Evolutionary conservation across 2,888 invertebrate species (phyloP).

Genomic region (Bedellia somnulentella): DNA sequence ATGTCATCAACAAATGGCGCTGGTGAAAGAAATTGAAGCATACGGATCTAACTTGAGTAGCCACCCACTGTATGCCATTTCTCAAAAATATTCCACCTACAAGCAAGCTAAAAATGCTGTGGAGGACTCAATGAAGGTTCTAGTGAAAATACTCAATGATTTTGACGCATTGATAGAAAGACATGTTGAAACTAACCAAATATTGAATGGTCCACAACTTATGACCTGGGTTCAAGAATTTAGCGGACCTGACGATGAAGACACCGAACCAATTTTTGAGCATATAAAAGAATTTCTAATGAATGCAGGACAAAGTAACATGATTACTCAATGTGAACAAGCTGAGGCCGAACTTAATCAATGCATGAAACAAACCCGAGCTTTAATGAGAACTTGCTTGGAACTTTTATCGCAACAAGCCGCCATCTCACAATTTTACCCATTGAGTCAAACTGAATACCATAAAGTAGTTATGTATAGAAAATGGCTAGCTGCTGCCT

Average conservation of each 20-base stretch:
- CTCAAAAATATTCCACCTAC: constrained; percentile 76
- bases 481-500: constrained; percentile 62
- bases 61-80: constrained; percentile 76
- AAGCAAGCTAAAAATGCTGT: constrained; percentile 75
- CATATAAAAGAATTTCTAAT: constrained; percentile 82
- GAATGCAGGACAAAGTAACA: constrained; percentile 79
- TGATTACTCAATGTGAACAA: constrained; percentile 76
- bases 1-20: constrained; percentile 76
- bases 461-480: constrained; percentile 67
- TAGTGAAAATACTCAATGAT: constrained; percentile 72
- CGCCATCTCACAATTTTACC: constrained; percentile 73
- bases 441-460: constrained; percentile 63
- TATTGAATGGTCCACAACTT: constrained; percentile 66
- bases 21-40: constrained; percentile 83
- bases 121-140: constrained; percentile 66
- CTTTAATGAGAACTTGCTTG: constrained; percentile 69
- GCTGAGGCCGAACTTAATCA: constrained; percentile 76
- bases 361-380: constrained; percentile 69
- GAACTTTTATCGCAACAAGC: constrained; percentile 82
- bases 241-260: constrained; percentile 57
- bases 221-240: constrained; percentile 68
- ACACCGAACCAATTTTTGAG: constrained; percentile 67
- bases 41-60: constrained; percentile 68
- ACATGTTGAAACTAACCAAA: constrained; percentile 39
- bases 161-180: constrained; percentile 67